Base-by-base conservation (phyloP, 2,113 vertebrate genomes). In the Craseonycteris thonglongyai region DNA sequence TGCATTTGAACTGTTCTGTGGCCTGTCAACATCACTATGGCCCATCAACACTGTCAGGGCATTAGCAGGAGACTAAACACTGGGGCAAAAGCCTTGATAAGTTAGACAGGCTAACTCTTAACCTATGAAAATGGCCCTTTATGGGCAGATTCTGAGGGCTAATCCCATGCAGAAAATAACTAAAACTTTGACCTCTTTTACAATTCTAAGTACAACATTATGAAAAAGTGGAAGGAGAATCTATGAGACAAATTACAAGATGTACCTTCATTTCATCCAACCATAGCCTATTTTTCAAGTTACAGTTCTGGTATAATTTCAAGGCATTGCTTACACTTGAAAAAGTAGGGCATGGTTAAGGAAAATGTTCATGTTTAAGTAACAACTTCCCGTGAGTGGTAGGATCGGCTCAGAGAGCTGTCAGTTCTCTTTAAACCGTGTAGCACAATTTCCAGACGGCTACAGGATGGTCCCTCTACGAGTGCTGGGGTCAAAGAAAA, bases 1-100 rank as follows among this genome's bases (percentile, higher is more conserved):
- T 95, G 94, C 86, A 81, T 94, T 95, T 71, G 51, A 86, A 90
- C 94, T 71, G 92, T 63, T 96, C 96, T 97, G 96, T 76, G 51
- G 45, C 93, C 87, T 96, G 88, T 97, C 95, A 96, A n/a, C 90
- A 90, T 95, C 93, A 96, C 93, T 47, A 66, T 30, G 65, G 79
- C 35, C 95, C 89, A 87, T 95, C 93, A 94, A 56, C 93, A 89
- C 91, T 93, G 90, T 80, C 91, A 94, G 75, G 75, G 40, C 63
- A 76, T 91, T 95, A 93, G 35, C 72, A 33, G 49, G 47, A 96
- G 95, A 97, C 96, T 97, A 97, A 97, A 96, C 96, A 97, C n/a
- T 93, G 56, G 49, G 40, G 42, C 56, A 83, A 69, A 90, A 94
- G 30, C 40, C 65, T 80, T 92, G 87, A 93, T 95, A 94, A 96